These are phyloP conservation scores for Neoitamus cyanurus DNA, from an alignment of 2,888 invertebrate species.

Conservation along the genomic window DNA sequence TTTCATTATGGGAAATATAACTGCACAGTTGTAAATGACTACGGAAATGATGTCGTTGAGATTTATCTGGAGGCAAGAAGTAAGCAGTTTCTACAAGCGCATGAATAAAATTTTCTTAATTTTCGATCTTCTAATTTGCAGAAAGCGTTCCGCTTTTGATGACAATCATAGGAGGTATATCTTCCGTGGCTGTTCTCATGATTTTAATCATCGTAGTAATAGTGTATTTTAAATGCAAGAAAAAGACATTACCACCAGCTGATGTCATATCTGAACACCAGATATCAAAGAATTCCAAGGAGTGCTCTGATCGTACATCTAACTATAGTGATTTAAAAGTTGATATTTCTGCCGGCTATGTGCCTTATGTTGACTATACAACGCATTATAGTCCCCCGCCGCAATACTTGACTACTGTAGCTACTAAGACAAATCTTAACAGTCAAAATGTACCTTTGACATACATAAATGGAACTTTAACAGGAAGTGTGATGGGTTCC, in stretches of 20 bases:
- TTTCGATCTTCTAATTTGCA: constrained; percentile 63
- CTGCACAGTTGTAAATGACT: constrained; percentile 92
- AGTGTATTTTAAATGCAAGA: constrained; percentile 75
- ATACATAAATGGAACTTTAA: constrained; percentile 63
- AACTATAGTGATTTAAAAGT: constrained; percentile 93
- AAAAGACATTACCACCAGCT: constrained; percentile 64
- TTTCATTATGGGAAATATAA: constrained; percentile 93
- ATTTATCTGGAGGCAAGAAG: constrained; percentile 89
- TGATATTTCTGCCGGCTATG: constrained; percentile 78
- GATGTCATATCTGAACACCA: constrained; percentile 68
- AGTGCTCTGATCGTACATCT: constrained; percentile 87
- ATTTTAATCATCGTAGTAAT: constrained; percentile 84
- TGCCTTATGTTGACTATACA: constrained; percentile 87
- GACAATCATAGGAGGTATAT: constrained; percentile 82
- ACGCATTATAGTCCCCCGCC: constrained; percentile 89
- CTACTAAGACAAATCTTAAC: constrained; percentile 46
- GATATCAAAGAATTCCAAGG: constrained; percentile 58
- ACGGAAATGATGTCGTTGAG: constrained; percentile 86
- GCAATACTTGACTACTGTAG: constrained; percentile 62
- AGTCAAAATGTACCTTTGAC: constrained; percentile 61
- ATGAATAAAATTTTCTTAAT: background rate
- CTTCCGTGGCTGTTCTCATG: constrained; percentile 85
- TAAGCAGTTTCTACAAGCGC: constrained; percentile 68
- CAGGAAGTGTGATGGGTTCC: constrained; percentile 63
- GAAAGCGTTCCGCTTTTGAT: constrained; percentile 83